Base-by-base conservation (phyloP, 2,113 vertebrate genomes). In the Nerophis ophidion region DNA sequence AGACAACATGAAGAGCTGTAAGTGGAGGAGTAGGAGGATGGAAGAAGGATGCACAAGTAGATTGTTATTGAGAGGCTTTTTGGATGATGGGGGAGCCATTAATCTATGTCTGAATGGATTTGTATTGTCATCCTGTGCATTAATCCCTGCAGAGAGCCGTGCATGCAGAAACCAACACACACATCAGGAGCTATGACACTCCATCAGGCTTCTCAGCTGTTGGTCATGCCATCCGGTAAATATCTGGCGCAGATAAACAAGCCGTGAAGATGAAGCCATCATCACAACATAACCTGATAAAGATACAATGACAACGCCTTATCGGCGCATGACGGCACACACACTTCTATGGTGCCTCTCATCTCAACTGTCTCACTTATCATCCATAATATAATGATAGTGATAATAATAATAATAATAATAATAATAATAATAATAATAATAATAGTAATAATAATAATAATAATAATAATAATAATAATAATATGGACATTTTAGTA, bases 241-340 rank as follows among this genome's bases (percentile, higher is more conserved):
- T 83, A 76, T 70, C 66, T 42, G 0, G 60, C 60, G 60, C 80
- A 81, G 81, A 89, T 77, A 86, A 85, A 85, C 64, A 68, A 56
- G 71, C 76, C 80, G 60, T 84, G 76, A 85, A 84, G 76, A 87
- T 81, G 79, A 79, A 89, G 81, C 76, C 66, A 68, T 89, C 86
- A 85, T 81, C 67, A 68, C 34, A 63, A 81, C 78, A 78, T 85
- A 81, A 89, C 82, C 75, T 64, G 65, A 66, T 83, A 76, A 72
- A 85, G 81, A 87, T 84, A 83, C 76, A 84, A 69, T 79, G 75
- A 78, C 81, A 80, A 72, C 69, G 56, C 71, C 70, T 73, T 75
- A 75, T 77, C 70, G 57, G 75, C 14, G 42, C 61, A 49, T 73
- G 71, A 59, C 46, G 44, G 58, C 10, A 38, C 62, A 57, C 17